Evolutionary conservation across 2,797 vertebrate genomes (phyloP).

Genomic region (Salmo trutta): DNA sequence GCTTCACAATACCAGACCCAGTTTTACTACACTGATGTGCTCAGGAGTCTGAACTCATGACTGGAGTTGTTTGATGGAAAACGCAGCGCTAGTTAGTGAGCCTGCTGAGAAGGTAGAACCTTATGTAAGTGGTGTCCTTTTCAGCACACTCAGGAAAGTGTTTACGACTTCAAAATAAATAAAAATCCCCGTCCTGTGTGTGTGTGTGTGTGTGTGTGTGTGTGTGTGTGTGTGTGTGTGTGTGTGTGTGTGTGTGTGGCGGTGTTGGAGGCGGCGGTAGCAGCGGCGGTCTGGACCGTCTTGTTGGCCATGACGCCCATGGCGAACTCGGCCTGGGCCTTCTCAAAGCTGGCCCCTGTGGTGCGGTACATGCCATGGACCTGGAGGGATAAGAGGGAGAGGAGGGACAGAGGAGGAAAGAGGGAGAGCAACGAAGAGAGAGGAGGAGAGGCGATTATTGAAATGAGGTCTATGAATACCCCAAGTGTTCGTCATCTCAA

Average conservation of each 20-base stretch:
- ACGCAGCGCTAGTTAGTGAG: background rate
- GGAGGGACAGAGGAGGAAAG: background rate
- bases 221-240: conserved; percentile 12
- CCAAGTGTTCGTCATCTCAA: background rate
- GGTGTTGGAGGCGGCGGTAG: conserved; percentile 85
- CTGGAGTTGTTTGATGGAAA: conserved; percentile 4
- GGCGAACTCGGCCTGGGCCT: conserved; percentile 96
- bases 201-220: background rate
- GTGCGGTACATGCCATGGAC: conserved; percentile 94
- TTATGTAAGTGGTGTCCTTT: background rate
- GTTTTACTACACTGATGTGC: background rate
- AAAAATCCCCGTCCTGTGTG: background rate
- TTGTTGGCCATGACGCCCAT: conserved; percentile 98
- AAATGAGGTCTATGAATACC: background rate
- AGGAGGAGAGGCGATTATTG: background rate
- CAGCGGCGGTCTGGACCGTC: conserved; percentile 92
- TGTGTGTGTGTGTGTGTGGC: conserved; percentile 58
- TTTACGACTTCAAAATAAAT: background rate
- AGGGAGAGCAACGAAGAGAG: background rate
- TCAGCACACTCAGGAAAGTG: background rate
- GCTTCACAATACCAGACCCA: background rate
- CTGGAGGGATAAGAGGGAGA: conserved; percentile 57
- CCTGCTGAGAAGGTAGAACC: background rate
- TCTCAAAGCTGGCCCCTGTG: conserved; percentile 95
- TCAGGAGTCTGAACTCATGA: background rate